Conservation (phyloP, 2,888 invertebrate species). For the Matsumyia berberina region DNA sequence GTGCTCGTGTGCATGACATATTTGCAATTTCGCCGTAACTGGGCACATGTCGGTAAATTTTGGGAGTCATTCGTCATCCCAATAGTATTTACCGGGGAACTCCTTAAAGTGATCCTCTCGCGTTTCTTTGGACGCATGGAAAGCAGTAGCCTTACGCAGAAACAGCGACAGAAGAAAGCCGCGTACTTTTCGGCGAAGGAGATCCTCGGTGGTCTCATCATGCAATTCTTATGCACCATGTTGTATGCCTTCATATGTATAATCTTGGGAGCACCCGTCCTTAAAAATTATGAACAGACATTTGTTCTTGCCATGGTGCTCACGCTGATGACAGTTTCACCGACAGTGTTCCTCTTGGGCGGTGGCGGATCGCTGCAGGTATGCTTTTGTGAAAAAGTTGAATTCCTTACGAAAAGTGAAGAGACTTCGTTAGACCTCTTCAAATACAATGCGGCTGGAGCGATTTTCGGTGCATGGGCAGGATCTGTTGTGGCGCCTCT, state of each 20-base stretch:
- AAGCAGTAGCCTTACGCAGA: constrained; percentile 79
- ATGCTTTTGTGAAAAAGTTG: constrained; percentile 83
- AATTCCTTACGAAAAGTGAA: constrained; percentile 82
- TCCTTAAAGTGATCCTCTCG: constrained; percentile 81
- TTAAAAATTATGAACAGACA: constrained; percentile 83
- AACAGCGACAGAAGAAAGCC: constrained; percentile 82
- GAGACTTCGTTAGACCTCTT: constrained; percentile 82
- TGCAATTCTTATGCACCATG: constrained; percentile 82
- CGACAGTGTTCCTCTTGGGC: constrained; percentile 83
- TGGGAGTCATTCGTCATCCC: constrained; percentile 83
- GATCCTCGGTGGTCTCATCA: constrained; percentile 80
- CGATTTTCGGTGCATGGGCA: constrained; percentile 90
- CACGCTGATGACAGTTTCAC: constrained; percentile 83
- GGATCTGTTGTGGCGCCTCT: constrained; percentile 92
- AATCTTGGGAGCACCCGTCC: constrained; percentile 84
- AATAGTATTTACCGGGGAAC: constrained; percentile 82
- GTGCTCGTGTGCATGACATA: constrained; percentile 83
- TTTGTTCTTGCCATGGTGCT: constrained; percentile 82
- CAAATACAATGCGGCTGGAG: constrained; percentile 83
- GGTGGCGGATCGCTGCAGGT: constrained; percentile 83
- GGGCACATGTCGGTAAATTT: constrained; percentile 82
- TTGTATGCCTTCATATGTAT: constrained; percentile 83
- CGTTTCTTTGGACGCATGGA: constrained; percentile 81
- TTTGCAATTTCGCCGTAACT: constrained; percentile 82
- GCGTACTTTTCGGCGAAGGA: constrained; percentile 81